Base-by-base conservation (phyloP, 2,888 invertebrate species). In the Athalia cordata region DNA sequence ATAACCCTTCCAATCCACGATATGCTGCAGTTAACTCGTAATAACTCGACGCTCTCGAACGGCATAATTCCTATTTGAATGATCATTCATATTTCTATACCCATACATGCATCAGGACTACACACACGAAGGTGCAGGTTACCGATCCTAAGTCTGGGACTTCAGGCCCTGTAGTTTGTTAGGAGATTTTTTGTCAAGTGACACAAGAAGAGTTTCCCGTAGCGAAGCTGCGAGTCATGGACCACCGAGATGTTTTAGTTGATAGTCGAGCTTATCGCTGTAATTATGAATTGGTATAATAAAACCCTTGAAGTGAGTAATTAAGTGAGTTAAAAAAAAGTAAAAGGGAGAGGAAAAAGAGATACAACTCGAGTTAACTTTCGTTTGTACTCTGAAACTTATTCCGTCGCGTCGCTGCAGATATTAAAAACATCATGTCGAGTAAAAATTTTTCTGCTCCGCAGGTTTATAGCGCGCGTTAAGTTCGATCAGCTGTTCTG, bases 1-100 rank as follows among this genome's bases (percentile, higher is more conserved):
- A 75, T 75, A 75, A 75, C 75, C 75, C 62, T 75, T 62, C 43
- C 62, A 75, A 62, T 29, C 62, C 62, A 62, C 29, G 29, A 29
- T 29, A 29, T 29, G 29, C 29, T 75, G 75, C 62, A 50, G 75
- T 62, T 75, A 62, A 75, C 75, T 75, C 75, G 61, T 75, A 61
- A 75, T 50, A 75, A 75, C 75, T 64, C 50, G 62, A 75, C 62
- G 61, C 45, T 4, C n/a, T n/a, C 8, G 50, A 29, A 50, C 49
- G 50, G 75, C 59, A 50, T 61, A 75, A 75, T 75, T 62, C 64
- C 29, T 52, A 43, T 61, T 43, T 6, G 49, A 11, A 13, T n/a
- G n/a, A 72, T 59, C n/a, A 8, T 47, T 8, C 13, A 45, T 72
- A 59, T 59, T 13, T 6, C n/a, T 11, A n/a, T 45, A 43, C 52